phyloP scores from a whole-genome alignment of 2,113 vertebrate species.

The Petaurus breviceps region DNA sequence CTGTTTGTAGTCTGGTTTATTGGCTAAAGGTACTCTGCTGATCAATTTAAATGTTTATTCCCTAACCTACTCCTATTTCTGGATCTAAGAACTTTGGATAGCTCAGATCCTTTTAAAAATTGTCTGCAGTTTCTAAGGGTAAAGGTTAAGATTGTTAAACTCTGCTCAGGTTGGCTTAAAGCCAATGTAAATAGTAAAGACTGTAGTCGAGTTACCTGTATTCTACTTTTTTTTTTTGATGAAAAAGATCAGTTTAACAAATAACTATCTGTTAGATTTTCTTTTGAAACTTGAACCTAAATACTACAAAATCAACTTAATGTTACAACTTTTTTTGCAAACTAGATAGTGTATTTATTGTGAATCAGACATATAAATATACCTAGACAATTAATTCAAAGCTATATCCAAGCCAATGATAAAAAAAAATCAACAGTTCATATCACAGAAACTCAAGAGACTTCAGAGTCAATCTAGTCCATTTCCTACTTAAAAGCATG shows the following conservation, averaged over 20 bases:
- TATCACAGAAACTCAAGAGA: background rate
- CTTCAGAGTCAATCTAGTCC: background rate
- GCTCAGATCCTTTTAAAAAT: background rate
- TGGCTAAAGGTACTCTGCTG: no score
- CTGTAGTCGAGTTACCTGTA: background rate
- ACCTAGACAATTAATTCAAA: background rate
- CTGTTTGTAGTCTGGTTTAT: no score
- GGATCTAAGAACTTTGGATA: background rate
- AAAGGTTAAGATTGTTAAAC: background rate
- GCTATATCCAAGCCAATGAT: background rate
- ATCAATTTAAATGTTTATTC: background rate
- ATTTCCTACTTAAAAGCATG: background rate
- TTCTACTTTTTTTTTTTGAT: background rate
- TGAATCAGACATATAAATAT: background rate
- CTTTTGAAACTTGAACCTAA: no score
- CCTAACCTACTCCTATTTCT: background rate
- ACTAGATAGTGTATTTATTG: no score
- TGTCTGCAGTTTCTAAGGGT: background rate
- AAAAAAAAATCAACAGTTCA: background rate
- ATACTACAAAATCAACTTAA: no score
- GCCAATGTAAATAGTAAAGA: background rate
- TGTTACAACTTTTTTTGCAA: no score
- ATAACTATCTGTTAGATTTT: no score
- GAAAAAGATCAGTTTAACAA: background rate
- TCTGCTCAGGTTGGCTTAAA: background rate